Conservation (phyloP, 2,888 invertebrate species). For the Mylabris sibirica region DNA sequence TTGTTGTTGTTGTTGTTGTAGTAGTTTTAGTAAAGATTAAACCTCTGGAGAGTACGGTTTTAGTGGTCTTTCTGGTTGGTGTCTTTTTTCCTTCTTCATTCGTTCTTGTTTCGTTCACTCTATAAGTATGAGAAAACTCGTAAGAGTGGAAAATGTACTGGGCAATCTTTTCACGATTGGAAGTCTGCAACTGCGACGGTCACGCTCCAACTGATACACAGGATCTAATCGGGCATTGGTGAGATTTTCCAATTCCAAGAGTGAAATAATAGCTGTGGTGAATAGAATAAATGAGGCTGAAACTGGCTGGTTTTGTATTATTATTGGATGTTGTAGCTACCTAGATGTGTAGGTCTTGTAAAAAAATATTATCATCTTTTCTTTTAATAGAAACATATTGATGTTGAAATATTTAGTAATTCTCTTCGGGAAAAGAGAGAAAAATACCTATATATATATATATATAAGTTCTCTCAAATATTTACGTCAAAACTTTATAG, state of each 20-base stretch:
- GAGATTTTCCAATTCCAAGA: conserved; percentile 4
- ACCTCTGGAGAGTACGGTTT: conserved; percentile 8
- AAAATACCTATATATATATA: too few relatives aligned
- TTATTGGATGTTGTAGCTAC: too few relatives aligned
- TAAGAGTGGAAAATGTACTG: conserved; percentile 34
- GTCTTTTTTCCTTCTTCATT: conserved; percentile 8
- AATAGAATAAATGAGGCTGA: conserved; percentile 9
- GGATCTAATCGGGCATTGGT: neutral
- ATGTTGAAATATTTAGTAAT: neutral
- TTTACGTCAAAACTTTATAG: neutral
- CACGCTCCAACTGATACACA: conserved; percentile 35
- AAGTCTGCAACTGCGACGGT: conserved; percentile 32
- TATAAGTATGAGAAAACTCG: conserved; percentile 28
- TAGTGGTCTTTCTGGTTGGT: neutral
- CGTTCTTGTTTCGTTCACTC: conserved; percentile 20
- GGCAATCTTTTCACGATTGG: conserved; percentile 27
- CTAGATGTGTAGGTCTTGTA: neutral
- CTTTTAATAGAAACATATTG: neutral
- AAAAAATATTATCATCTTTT: neutral
- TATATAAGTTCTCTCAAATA: neutral
- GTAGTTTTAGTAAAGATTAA: conserved; percentile 20
- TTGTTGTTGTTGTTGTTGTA: conserved; percentile 15
- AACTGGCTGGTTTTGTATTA: neutral
- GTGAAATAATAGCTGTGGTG: neutral
- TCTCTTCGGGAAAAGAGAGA: neutral